Evolutionary conservation across 1,140 invertebrate species (phyloP), one percentile per base, ranked within the genome.

Genomic region (Hylaeus anthracinus): DNA sequence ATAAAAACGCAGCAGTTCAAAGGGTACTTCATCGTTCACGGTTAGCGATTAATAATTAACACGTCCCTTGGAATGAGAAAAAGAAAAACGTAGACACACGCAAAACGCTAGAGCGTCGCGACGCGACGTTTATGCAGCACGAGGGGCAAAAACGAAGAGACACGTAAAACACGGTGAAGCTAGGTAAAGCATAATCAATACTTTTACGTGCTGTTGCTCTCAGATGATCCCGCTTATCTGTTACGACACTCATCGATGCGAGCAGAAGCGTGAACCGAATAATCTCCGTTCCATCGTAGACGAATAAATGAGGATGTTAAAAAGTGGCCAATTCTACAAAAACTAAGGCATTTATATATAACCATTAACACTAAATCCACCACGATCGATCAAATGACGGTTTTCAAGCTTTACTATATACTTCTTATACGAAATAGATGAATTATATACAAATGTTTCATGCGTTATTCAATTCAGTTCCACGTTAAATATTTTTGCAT

Each of bases 141-240:
- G n/a, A 1, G 12, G n/a, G 55, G 45, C 4, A 41, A 37, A 43
- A 71, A 55, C 3, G 39, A 15, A 6, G 60, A 43, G 41, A 72
- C 61, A 79, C 60, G 41, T 73, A 61, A 73, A 64, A 73, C 61
- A 14, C 26, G 77, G 39, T 41, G 51, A 65, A 65, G 70, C 77
- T 79, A 79, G 61, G 70, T 65, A 48, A 48, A 73, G 67, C 26
- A 65, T 79, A 73, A 79, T 79, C 77, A 79, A 79, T 79, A 79
- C 61, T 65, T 72, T 71, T 15, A 71, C 66, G 67, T 78, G 63
- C 37, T 55, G 66, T 55, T 55, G 41, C 77, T 65, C 15, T 56
- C 45, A 65, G 61, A 65, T 79, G 51, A 79, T 73, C 61, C 51
- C 3, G 60, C n/a, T 79, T 79, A 73, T 64, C 61, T 72, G 61